Base-by-base conservation (phyloP, 2,888 invertebrate genomes). In the Spialia ferax region DNA sequence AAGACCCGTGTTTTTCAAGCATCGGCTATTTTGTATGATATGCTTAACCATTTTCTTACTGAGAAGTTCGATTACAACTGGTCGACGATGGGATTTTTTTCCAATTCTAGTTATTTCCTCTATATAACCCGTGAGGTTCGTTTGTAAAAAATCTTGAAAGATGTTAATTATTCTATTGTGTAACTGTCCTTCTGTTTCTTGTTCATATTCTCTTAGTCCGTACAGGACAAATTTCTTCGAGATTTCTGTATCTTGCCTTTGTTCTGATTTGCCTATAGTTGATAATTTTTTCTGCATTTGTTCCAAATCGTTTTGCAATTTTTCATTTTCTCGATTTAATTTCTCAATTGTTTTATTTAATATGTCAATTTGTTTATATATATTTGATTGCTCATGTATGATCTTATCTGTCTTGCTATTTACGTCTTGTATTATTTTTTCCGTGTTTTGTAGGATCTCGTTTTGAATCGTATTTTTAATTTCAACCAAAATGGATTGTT, bases 41-140 rank as follows among this genome's bases (percentile, higher is more conserved):
- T 69, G 59, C 15, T 54, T 69, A 3, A 55, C 55, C 54, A 67
- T 60, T 63, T 63, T 57, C 59, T 69, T 69, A 35, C 57, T 62
- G 4, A 69, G 13, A 8, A 69, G 52, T 15, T 69, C 69, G 29
- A 69, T 63, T n/a, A 55, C 55, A 15, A 69, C 8, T 6, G 69
- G 66, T 55, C 69, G 57, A 32, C 63, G 57, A 13, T 20, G 20
- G 11, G 50, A 57, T 63, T 35, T 63, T 18, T 48, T 48, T 32
- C 69, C 69, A 38, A 69, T 62, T 26, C 69, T 57, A n/a, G 13
- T 29, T 15, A 63, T 29, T 26, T 57, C 62, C 29, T 69, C 69
- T 20, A 69, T 69, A 22, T 66, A 62, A 2, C 52, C 62, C 3
- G 62, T 35, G 22, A 69, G 18, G 15, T 69, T 55, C 8, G 63